Conservation (phyloP, 2,113 vertebrate species). For the Tor tambroides region DNA sequence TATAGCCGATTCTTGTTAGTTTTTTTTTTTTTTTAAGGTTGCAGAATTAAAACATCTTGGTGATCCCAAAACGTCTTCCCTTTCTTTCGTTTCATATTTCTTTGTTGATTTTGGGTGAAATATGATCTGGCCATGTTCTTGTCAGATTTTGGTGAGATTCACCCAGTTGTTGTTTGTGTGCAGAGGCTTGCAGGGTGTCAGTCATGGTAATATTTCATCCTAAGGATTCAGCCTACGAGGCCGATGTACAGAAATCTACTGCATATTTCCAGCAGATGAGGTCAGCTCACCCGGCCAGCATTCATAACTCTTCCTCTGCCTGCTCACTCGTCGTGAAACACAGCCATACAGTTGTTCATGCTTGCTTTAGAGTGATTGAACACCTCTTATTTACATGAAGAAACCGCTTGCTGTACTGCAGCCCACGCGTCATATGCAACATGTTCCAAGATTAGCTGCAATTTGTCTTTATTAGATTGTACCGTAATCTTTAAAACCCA, state of each 20-base stretch:
- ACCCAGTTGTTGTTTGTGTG: background rate
- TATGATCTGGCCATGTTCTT: background rate
- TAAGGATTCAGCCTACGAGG: background rate
- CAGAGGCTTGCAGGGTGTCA: background rate
- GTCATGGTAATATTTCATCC: background rate
- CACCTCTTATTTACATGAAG: background rate
- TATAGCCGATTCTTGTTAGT: background rate
- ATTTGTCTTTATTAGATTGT: background rate
- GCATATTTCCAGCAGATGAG: slow-evolving; percentile 1
- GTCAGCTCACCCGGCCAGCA: background rate
- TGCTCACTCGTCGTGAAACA: background rate
- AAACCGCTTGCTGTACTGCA: background rate
- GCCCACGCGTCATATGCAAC: background rate
- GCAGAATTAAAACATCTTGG: background rate
- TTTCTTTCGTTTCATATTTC: background rate
- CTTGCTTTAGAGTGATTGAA: slow-evolving; percentile 7
- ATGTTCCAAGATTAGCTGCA: background rate
- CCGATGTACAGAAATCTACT: background rate
- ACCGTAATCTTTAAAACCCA: background rate
- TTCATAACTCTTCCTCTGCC: background rate
- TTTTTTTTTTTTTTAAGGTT: too few species aligned
- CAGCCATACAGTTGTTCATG: background rate
- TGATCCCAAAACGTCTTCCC: background rate
- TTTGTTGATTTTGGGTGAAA: background rate
- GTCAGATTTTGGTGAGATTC: background rate